These are phyloP conservation scores for Pristionchus arcanus DNA, from an alignment of 2,888 invertebrate genomes.

Conservation along the genomic window DNA sequence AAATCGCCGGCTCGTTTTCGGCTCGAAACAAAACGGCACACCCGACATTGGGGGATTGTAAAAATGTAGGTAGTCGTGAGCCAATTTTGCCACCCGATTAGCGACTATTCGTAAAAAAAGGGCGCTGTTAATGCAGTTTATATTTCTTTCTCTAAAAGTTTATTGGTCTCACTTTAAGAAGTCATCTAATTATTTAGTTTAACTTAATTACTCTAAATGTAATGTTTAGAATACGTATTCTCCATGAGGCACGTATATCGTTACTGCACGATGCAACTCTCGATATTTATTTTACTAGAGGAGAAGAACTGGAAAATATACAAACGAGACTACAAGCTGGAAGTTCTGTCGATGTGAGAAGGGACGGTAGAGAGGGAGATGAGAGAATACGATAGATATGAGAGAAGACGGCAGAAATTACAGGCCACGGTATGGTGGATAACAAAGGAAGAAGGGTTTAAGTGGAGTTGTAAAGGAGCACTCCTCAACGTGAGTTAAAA, in stretches of 20 bases:
- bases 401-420: constrained; percentile 32
- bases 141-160: no score
- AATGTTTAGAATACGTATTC: constrained; percentile 65
- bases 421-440: constrained; percentile 94
- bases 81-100: no score
- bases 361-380: background rate
- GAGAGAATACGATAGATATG: background rate
- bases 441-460: constrained; percentile 90
- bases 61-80: no score
- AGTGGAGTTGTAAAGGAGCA: constrained; percentile 93
- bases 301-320: constrained; percentile 91
- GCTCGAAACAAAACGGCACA: no score
- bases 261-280: constrained; percentile 94
- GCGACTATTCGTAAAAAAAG: no score
- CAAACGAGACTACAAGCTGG: constrained; percentile 96
- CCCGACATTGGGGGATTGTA: no score
- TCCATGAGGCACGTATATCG: constrained; percentile 89
- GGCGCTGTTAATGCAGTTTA: no score
- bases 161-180: no score
- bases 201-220: no score
- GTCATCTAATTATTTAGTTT: no score
- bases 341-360: constrained; percentile 88
- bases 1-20: no score
- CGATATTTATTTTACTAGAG: constrained; percentile 96
- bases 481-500: constrained; percentile 82